Percentiles rank a stretch among this genome's conserved stretches.
These are phyloP conservation scores for Stomorhina lunata DNA, from an alignment of 2,888 invertebrate genomes.

Conservation along the genomic window DNA sequence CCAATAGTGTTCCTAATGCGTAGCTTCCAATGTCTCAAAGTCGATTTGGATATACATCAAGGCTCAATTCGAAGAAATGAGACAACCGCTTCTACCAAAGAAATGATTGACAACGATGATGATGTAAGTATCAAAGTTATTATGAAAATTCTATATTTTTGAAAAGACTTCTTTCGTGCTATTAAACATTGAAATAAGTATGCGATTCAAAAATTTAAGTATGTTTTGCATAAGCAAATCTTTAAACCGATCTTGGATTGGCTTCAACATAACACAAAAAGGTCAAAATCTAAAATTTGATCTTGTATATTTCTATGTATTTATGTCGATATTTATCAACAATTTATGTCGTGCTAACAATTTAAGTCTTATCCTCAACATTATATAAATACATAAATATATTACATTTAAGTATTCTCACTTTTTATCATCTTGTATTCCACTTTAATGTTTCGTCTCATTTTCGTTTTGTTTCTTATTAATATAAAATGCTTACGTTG, in stretches of 20 bases:
- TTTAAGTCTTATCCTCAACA: slow-evolving; percentile 14
- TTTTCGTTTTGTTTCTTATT: slow-evolving; percentile 60
- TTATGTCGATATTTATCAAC: slow-evolving; percentile 31
- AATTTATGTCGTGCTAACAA: slow-evolving; percentile 43
- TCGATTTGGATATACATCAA: slow-evolving; percentile 94
- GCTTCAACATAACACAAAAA: not conserved
- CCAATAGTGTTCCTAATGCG: slow-evolving; percentile 91
- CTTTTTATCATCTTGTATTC: slow-evolving; percentile 47
- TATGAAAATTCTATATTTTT: no score
- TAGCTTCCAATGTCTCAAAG: slow-evolving; percentile 92
- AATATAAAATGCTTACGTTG: slow-evolving; percentile 64
- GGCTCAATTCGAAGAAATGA: slow-evolving; percentile 95
- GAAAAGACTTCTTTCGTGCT: no score
- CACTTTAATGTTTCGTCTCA: slow-evolving; percentile 63
- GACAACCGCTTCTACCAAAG: slow-evolving; percentile 95
- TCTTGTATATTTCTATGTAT: not conserved
- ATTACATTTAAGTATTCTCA: slow-evolving; percentile 37
- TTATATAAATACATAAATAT: not conserved
- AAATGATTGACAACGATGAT: slow-evolving; percentile 94
- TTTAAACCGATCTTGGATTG: not conserved
- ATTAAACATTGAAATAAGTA: not conserved
- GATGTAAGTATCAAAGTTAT: slow-evolving; percentile 91
- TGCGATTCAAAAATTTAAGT: not conserved
- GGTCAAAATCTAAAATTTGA: not conserved
- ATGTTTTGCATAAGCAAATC: not conserved